Evolutionary conservation across 2,888 invertebrate genomes (phyloP), one percentile per base, ranked within the genome.

Genomic region (Hipparchia semele): DNA sequence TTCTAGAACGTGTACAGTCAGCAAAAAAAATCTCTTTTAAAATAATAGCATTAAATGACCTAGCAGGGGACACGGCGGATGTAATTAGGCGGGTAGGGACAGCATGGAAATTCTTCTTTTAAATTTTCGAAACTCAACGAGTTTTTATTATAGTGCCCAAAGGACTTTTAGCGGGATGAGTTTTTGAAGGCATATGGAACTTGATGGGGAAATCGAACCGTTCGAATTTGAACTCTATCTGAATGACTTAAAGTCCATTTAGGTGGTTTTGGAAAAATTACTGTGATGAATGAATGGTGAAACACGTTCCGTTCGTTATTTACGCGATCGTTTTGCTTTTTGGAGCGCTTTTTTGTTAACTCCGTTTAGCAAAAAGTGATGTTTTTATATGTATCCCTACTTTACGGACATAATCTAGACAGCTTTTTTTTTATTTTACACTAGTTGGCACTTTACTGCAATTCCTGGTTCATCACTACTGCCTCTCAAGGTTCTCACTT

Each of bases 11-110:
- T 74, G 80, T 80, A 79, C 80, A 78, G 73, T 76, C 74, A 65
- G 72, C 61, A 77, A 77, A 79, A 77, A 78, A 77, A 75, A 73
- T 70, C 74, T 77, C 75, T 23, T 23, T 23, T 76, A 74, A 78
- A 78, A 81, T 80, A 81, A 80, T 80, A 80, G 80, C 78, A 75
- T 72, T 73, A 74, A 81, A 83, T 80, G 81, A 80, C 80, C 80
- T 79, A 73, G 78, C 75, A 78, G 80, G 77, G 75, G 79, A 78
- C 78, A 78, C 75, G 75, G 75, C 81, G 82, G 83, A 81, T 79
- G 83, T 84, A 85, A 85, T 85, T 85, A 85, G 84, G 78, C 77
- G 76, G 77, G 79, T 72, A 72, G 74, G 70, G 80, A 78, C 76
- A 78, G 76, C 72, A 77, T 73, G 69, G 73, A 74, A 80, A 80